Conservation (phyloP, 2,113 vertebrate species). For the Hypanus sabinus region DNA sequence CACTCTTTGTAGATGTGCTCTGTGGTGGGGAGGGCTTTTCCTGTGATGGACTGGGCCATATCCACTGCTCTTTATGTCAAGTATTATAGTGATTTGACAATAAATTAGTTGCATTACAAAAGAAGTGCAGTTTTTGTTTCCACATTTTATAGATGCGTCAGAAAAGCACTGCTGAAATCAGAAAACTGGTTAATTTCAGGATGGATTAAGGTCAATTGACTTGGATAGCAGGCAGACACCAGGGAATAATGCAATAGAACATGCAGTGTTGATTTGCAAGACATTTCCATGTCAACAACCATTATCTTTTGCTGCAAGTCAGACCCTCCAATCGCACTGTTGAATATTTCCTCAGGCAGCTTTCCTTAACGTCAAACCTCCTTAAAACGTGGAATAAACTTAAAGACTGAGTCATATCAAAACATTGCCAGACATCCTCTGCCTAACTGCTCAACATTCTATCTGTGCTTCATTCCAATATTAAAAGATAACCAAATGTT, state of each 20-base stretch:
- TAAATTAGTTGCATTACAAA: background rate
- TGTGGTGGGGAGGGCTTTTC: too few species aligned
- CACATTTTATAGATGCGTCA: background rate
- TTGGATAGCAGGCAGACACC: background rate
- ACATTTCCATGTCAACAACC: slow-evolving; percentile 7
- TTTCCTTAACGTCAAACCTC: background rate
- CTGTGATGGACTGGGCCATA: too few species aligned
- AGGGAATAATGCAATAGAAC: background rate
- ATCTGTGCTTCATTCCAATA: too few species aligned
- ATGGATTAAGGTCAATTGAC: background rate
- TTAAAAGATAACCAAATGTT: background rate
- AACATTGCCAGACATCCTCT: background rate
- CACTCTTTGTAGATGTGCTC: too few species aligned
- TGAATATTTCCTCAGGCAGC: background rate
- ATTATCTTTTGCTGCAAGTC: background rate
- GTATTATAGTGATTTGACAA: background rate
- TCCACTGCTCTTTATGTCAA: too few species aligned
- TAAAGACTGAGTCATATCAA: background rate
- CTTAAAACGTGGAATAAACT: background rate
- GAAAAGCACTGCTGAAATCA: background rate
- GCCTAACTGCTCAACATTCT: too few species aligned
- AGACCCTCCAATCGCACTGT: background rate
- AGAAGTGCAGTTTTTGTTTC: background rate
- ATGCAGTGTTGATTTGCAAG: background rate
- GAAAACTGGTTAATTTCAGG: background rate